Evolutionary conservation across 2,888 invertebrate species (phyloP), one percentile per base, ranked within the genome.

Genomic region (Mythimna vitellina): DNA sequence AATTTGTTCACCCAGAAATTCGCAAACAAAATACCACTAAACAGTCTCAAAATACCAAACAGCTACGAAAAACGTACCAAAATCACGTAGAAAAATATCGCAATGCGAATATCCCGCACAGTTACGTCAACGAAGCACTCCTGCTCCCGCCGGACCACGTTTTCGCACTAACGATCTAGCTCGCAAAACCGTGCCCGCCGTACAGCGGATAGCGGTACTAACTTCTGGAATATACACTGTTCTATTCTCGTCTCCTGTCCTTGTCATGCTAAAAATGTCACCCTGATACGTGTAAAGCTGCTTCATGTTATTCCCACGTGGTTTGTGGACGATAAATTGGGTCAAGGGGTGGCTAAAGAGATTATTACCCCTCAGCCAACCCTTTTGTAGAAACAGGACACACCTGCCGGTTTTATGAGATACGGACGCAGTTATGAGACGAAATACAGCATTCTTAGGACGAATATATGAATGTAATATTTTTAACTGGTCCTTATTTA

Each of bases 161-260:
- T 75, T 57, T 49, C 69, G n/a, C 63, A 79, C 83, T 78, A 82
- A 78, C 78, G 80, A 78, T 78, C 76, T 72, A 69, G 57, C 72
- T 67, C 73, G 61, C 61, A 8, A 72, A 62, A 61, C 73, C 73
- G 58, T 68, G 42, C 51, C 54, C 38, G 65, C 65, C 64, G 80
- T 53, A 76, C 75, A 78, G 38, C 81, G 74, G 65, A 74, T 76
- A 78, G 38, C 81, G 76, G 66, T 65, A 79, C 65, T 73, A 65
- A 80, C 79, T 67, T 79, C 85, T 82, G 81, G 82, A 80, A 76
- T 68, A 74, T 54, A 57, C 66, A 63, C 70, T 7, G 29, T 66
- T 72, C 80, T 85, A 85, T 83, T 80, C 80, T 79, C 51, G 76
- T 76, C 70, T 54, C 56, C 73, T 9, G 79, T 83, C 79, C 79